Conservation (phyloP, 2,888 invertebrate species). For the Cheilosia impressa region DNA sequence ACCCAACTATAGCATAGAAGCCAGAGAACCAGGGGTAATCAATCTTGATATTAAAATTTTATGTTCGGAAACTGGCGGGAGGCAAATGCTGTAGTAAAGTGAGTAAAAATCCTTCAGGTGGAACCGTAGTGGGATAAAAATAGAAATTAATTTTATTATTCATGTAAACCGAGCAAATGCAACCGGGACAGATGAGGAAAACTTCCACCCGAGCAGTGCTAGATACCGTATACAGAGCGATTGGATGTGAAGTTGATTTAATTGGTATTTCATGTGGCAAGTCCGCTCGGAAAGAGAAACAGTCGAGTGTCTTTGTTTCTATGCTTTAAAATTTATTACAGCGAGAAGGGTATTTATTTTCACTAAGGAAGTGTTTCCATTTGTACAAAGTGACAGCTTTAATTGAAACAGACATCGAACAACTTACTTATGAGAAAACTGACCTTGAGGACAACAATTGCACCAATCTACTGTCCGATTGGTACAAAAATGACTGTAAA, state of each 20-base stretch:
- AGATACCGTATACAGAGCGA: not conserved
- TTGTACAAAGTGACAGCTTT: no score
- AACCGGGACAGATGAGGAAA: slow-evolving; percentile 10
- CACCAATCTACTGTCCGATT: no score
- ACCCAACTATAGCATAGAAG: not conserved
- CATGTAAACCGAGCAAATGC: slow-evolving; percentile 26
- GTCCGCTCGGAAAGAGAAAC: not conserved
- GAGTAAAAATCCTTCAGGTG: slow-evolving; percentile 22
- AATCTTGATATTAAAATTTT: slow-evolving; percentile 72
- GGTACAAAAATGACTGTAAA: no score
- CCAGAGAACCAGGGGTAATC: slow-evolving; percentile 46
- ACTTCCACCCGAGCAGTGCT: not conserved
- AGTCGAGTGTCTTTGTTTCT: no score
- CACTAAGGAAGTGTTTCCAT: no score
- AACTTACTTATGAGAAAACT: no score
- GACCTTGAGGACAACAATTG: no score
- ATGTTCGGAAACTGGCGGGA: slow-evolving; percentile 24
- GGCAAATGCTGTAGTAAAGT: not conserved
- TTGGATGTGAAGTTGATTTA: not conserved
- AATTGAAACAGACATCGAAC: no score
- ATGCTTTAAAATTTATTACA: no score
- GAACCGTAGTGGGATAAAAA: slow-evolving; percentile 12
- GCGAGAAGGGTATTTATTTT: no score
- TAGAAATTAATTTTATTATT: slow-evolving; percentile 52
- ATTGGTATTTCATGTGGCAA: not conserved